Conservation (phyloP, 2,888 invertebrate species). For the Hypercompe scribonia region DNA sequence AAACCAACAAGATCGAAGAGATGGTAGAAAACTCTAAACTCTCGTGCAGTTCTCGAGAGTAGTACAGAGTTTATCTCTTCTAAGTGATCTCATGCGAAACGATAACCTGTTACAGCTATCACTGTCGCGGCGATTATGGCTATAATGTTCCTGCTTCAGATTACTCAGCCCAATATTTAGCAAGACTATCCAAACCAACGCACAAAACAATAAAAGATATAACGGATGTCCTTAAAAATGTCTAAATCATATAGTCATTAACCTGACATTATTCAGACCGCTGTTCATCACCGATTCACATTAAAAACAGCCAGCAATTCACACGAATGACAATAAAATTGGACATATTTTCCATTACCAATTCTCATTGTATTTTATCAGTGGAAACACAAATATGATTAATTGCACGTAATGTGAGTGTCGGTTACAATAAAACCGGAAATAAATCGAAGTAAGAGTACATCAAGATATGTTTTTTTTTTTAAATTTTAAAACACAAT, state of each 20-base stretch:
- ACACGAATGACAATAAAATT: constrained; percentile 31
- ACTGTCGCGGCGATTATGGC: too few relatives aligned
- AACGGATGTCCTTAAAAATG: not conserved
- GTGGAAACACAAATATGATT: constrained; percentile 37
- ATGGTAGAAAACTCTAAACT: not conserved
- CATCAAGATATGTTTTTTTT: not conserved
- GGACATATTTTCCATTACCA: constrained; percentile 44
- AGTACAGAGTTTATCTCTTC: not conserved
- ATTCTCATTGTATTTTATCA: constrained; percentile 29
- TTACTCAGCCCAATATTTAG: not conserved
- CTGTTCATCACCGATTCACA: constrained; percentile 5
- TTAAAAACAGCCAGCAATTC: constrained; percentile 34
- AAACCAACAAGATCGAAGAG: not conserved
- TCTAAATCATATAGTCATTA: not conserved
- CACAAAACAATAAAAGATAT: not conserved
- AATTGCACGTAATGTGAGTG: constrained; percentile 30
- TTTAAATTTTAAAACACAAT: not conserved
- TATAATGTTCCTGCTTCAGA: not conserved
- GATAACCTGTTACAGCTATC: too few relatives aligned
- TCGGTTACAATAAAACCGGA: not conserved
- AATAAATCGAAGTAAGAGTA: not conserved
- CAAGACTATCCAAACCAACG: not conserved
- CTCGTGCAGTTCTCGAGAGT: not conserved
- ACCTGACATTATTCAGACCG: not conserved
- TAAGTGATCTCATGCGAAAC: not conserved